Base-by-base conservation (phyloP, 2,888 invertebrate species). In the Eristalis pertinax region DNA sequence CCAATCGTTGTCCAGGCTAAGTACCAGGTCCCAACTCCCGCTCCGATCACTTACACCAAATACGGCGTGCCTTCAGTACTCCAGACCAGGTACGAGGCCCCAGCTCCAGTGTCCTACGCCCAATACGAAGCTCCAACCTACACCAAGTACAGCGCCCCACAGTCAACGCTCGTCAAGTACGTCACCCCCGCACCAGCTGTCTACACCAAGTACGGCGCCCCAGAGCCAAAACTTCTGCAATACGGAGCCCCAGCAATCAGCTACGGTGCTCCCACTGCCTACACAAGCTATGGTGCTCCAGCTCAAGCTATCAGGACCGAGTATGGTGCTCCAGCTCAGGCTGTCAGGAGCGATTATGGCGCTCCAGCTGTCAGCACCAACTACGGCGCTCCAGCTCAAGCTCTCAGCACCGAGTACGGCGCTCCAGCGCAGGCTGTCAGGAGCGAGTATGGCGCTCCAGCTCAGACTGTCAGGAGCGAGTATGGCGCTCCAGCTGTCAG, bases 381-480 rank as follows among this genome's bases (percentile, higher is more conserved):
- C 15, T 85, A 76, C 24, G 56, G 67, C 0, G 77, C 64, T n/a
- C 56, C 81, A 11, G 73, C 65, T 13, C 35, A 41, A 43, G 1
- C 70, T 4, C 22, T 56, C 79, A n/a, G n/a, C 2, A 8, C 2
- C 1, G 79, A 86, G 88, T 70, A 90, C 74, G 85, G 90, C 76
- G 90, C 89, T 80, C 88, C 90, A 81, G 87, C 90, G n/a, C 84
- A 90, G 22, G 81, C 90, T 22, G 77, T 88, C 43, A 91, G 89
- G 60, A 90, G 90, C 29, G 65, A 79, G 10, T 92, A 92, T 88
- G 90, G 90, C 15, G 89, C 91, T 35, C 91, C 92, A 76, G 89
- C 69, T 5, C n/a, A n/a, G n/a, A n/a, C n/a, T 26, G 26, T 26
- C 26, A 26, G 26, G 26, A 26, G 26, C 4, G 26, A 26, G 26